phyloP scores from a whole-genome alignment of 92 coral and sea anemone genomes.

The Phenganax subtilis region DNA sequence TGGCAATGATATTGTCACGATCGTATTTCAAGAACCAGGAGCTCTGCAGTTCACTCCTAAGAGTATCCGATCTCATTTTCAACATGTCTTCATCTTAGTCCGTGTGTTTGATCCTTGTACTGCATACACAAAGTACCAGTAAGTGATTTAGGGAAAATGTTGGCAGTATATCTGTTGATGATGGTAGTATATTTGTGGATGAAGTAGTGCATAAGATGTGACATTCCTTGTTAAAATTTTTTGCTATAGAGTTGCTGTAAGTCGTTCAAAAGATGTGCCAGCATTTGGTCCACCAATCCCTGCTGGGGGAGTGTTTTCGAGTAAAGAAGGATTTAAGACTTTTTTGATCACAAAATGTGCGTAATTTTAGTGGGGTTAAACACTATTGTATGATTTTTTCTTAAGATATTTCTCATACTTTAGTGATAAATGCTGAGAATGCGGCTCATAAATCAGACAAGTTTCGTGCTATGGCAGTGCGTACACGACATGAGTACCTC shows the following conservation, averaged over 20 bases:
- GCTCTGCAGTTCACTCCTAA: conserved; percentile 92
- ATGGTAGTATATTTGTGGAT: neutral
- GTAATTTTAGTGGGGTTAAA: neutral
- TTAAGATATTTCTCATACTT: neutral
- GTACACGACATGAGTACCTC: conserved; percentile 91
- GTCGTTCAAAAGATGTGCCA: conserved; percentile 96
- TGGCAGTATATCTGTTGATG: neutral
- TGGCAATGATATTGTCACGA: conserved; percentile 98
- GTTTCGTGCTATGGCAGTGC: conserved; percentile 97
- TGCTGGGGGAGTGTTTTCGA: conserved; percentile 81
- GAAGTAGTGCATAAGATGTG: neutral
- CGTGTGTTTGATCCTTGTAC: conserved; percentile 87
- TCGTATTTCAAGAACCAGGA: conserved; percentile 99
- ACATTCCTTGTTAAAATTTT: neutral
- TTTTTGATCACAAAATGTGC: conserved; percentile 84
- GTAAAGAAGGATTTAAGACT: conserved; percentile 79
- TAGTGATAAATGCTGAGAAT: conserved; percentile 97
- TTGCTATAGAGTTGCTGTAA: conserved; percentile 74
- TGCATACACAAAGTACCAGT: conserved; percentile 87
- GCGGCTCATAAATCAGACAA: conserved; percentile 99
- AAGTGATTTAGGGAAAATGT: conserved; percentile 18
- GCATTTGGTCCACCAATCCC: conserved; percentile 99
- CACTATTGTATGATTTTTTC: neutral
- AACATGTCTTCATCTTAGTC: conserved; percentile 93
- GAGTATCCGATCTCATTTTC: conserved; percentile 95